phyloP scores from a whole-genome alignment of 1,140 invertebrate genomes.

The Asobara japonica region DNA sequence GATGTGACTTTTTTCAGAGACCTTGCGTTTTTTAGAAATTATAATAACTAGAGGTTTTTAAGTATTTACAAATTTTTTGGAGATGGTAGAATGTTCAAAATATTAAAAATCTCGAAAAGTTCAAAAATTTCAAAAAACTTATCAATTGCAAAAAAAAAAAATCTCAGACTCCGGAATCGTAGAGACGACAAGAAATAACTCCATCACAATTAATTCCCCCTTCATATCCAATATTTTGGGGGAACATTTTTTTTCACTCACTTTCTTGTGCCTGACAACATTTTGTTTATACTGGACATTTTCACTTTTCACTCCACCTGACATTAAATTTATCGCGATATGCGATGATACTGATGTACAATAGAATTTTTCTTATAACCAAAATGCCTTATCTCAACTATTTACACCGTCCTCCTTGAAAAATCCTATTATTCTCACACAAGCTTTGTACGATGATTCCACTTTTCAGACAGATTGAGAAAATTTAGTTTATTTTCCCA shows the following conservation, averaged over 20 bases:
- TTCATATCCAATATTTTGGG: background rate
- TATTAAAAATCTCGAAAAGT: too few relatives aligned
- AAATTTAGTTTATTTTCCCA: background rate
- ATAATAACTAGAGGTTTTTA: too few relatives aligned
- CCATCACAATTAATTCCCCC: background rate
- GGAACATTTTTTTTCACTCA: background rate
- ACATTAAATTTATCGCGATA: conserved; percentile 20
- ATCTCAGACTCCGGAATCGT: background rate
- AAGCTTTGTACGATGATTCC: background rate
- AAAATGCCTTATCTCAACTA: conserved; percentile 54
- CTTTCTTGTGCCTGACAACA: background rate
- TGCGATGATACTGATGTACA: conserved; percentile 33
- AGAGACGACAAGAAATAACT: background rate
- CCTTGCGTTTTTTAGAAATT: too few relatives aligned
- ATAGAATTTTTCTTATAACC: conserved; percentile 35
- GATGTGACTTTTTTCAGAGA: too few relatives aligned
- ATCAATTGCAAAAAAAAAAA: too few relatives aligned
- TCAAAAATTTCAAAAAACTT: too few relatives aligned
- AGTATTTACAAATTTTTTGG: too few relatives aligned
- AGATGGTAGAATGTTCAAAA: too few relatives aligned
- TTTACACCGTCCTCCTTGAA: conserved; percentile 49
- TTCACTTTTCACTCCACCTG: background rate
- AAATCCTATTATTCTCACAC: background rate
- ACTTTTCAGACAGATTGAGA: background rate
- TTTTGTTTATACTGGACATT: conserved; percentile 9